Base-by-base conservation (phyloP, 2,888 invertebrate species). In the Spodoptera picta region DNA sequence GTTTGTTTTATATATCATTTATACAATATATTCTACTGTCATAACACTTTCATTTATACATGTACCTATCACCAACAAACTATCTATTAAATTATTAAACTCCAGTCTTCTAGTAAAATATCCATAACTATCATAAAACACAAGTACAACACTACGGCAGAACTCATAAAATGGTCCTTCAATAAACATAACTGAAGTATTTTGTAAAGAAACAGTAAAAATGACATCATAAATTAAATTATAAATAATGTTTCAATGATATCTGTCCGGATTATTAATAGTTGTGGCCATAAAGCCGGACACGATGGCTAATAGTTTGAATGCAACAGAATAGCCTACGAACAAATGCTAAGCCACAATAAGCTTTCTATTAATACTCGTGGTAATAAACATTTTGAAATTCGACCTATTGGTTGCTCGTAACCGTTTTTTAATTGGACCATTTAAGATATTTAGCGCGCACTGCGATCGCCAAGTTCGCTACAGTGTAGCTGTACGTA, bases 321-420 rank as follows among this genome's bases (percentile, higher is more conserved):
- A 70, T 60, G 77, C 65, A 65, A 72, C 63, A 72, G 57, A 77
- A 76, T 75, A 62, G 65, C 71, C 71, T 74, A 72, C 72, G 65
- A 64, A 61, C 67, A 68, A 71, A 71, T 68, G 61, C 56, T 65
- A 64, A 68, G 50, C 44, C 58, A 66, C 57, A 64, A 61, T 72
- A 66, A 59, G 64, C 62, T 74, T 66, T 72, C 65, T 69, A 72
- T 76, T 77, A 52, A 66, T 77, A 74, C 43, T 42, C 24, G 61
- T 49, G 62, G 60, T 54, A 65, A 65, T 68, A 72, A 77, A 77
- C 64, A 77, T 64, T 69, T 71, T 65, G 77, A 77, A 73, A 76
- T 77, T 75, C 60, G 66, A 76, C 74, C 73, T 76, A 66, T 76
- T 62, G 75, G 60, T 74, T 61, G 72, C 14, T 75, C 68, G 74